Evolutionary conservation across 2,797 vertebrate genomes (phyloP).

Genomic region (Saxicola maurus): DNA sequence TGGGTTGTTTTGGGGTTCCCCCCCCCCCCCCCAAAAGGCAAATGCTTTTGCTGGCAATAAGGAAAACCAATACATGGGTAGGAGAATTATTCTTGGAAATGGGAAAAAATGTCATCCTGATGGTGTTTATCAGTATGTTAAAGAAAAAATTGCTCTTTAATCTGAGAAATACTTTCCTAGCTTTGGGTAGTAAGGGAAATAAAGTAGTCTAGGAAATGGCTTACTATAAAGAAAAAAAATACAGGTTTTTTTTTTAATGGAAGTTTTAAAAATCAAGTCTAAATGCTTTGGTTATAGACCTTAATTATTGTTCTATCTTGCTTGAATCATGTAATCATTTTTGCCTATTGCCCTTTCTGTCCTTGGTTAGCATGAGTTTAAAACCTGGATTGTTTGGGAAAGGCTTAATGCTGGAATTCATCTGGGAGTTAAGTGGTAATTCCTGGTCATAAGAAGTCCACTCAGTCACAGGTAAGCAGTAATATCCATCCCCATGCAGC

Average conservation of each 20-base stretch:
- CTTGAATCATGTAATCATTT: not conserved
- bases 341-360: not conserved
- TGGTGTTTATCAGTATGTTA: not conserved
- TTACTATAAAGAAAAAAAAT: not conserved
- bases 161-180: not conserved
- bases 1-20: not conserved
- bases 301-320: not conserved
- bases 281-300: not conserved
- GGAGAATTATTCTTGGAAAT: not conserved
- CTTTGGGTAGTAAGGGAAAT: not conserved
- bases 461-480: slow-evolving; percentile 49
- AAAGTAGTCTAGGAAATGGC: not conserved
- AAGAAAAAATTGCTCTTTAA: not conserved
- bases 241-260: rapidly evolving
- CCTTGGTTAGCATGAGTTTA: slow-evolving; percentile 3
- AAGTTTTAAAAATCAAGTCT: not conserved
- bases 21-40: not conserved
- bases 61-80: not conserved
- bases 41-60: not conserved
- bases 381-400: slow-evolving; percentile 33
- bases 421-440: slow-evolving; percentile 40
- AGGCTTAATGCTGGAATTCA: slow-evolving; percentile 22
- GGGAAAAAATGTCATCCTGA: rapidly evolving
- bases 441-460: slow-evolving; percentile 32
- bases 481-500: slow-evolving; percentile 15